Evolutionary conservation across 2,888 invertebrate species (phyloP).

Genomic region (Erebia aethiops): DNA sequence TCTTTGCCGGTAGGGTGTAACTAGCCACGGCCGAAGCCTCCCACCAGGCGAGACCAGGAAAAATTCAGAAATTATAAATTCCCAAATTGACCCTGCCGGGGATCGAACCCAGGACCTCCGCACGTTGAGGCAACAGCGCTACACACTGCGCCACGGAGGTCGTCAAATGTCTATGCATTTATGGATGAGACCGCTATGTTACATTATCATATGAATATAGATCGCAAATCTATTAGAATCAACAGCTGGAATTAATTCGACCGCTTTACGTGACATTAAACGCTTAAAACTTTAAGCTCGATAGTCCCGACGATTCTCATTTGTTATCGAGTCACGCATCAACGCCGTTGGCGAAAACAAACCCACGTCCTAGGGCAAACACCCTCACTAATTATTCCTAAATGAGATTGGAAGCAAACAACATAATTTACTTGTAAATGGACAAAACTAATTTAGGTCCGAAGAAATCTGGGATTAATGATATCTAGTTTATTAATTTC

Average conservation of each 20-base stretch:
- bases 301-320: conserved; percentile 23
- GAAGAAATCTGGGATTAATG: neutral
- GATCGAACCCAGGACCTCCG: no score
- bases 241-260: conserved; percentile 8
- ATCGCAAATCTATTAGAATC: conserved; percentile 20
- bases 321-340: conserved; percentile 36
- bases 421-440: neutral
- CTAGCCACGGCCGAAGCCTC: no score
- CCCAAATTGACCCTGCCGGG: no score
- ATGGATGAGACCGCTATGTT: no score
- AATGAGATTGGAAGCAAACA: conserved; percentile 24
- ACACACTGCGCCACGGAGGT: no score
- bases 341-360: conserved; percentile 34
- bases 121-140: no score
- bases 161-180: no score
- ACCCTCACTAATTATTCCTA: conserved; percentile 29
- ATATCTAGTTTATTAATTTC: no score
- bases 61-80: no score
- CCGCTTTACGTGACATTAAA: conserved; percentile 28
- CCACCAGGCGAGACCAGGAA: no score
- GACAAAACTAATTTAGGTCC: neutral
- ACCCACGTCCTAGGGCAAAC: conserved; percentile 19
- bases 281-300: conserved; percentile 26
- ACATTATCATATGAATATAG: neutral
- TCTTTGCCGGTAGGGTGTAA: no score